These are phyloP conservation scores for Alexandromys oeconomus DNA, from an alignment of 2,797 vertebrate genomes.

Conservation along the genomic window DNA sequence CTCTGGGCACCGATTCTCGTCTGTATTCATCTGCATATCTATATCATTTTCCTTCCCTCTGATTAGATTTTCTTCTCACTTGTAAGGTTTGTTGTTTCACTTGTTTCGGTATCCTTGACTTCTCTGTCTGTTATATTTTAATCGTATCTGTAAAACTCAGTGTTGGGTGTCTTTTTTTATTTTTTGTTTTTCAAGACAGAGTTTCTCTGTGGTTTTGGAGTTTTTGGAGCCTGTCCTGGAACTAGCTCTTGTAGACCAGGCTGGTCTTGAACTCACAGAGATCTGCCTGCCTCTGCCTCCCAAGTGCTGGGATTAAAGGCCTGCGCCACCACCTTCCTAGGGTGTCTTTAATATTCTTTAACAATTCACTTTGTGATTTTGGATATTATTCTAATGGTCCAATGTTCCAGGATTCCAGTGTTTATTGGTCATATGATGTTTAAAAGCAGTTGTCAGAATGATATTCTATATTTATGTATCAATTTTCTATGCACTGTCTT, in stretches of 20 bases:
- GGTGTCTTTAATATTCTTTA: not conserved
- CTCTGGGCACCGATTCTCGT: not conserved
- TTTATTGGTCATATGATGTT: not conserved
- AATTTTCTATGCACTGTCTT: no score
- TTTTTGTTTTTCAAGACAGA: no score
- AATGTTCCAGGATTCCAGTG: no score
- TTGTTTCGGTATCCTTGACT: not conserved
- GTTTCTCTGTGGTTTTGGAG: no score
- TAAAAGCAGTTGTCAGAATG: not conserved
- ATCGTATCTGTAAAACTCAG: not conserved
- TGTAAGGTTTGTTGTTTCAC: not conserved
- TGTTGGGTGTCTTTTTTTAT: no score
- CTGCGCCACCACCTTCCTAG: no score
- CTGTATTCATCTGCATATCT: not conserved
- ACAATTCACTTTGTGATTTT: not conserved
- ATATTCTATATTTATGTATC: not conserved
- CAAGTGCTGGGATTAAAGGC: no score
- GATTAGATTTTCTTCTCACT: not conserved
- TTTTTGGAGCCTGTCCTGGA: no score
- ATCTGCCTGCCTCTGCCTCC: no score
- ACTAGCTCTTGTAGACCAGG: no score
- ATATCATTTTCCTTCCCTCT: not conserved
- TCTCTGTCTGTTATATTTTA: not conserved
- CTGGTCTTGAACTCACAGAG: no score
- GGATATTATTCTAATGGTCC: not conserved